phyloP scores from a whole-genome alignment of 2,113 vertebrate genomes.

The Rhinoderma darwinii region DNA sequence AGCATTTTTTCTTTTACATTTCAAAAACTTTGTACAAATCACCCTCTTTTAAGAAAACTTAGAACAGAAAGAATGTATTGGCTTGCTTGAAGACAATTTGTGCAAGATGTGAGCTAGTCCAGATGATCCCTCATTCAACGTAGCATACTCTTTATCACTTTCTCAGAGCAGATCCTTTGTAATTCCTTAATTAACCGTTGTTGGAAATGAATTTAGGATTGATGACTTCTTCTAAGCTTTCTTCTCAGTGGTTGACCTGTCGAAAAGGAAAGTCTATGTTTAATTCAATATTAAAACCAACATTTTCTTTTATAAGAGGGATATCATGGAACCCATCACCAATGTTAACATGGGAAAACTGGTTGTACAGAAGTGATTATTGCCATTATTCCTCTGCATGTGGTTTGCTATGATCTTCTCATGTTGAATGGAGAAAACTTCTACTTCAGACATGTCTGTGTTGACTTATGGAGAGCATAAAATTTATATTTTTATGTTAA shows the following conservation, averaged over 20 bases:
- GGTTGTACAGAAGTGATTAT: neutral
- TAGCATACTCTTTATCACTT: slow-evolving; percentile 1
- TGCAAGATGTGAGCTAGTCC: slow-evolving; percentile 37
- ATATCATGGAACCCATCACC: neutral
- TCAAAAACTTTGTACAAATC: slow-evolving; percentile 36
- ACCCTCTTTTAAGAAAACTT: slow-evolving; percentile 31
- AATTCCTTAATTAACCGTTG: neutral
- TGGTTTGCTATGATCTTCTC: too few species aligned
- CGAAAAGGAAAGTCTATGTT: neutral
- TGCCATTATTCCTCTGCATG: too few species aligned
- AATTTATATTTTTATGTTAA: too few species aligned
- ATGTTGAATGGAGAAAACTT: too few species aligned
- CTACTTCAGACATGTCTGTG: too few species aligned
- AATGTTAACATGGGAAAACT: neutral
- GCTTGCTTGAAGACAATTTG: slow-evolving; percentile 28
- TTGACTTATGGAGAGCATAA: too few species aligned
- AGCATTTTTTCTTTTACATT: slow-evolving; percentile 16
- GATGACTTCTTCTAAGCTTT: slow-evolving; percentile 49
- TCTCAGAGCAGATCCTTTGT: slow-evolving; percentile 1
- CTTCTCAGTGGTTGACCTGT: slow-evolving; percentile 42
- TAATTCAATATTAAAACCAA: neutral
- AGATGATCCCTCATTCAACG: slow-evolving; percentile 7
- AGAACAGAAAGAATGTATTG: slow-evolving; percentile 1
- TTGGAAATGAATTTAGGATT: slow-evolving; percentile 11
- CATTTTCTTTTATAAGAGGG: too few species aligned